These are phyloP conservation scores for Eudemis profundana DNA, from an alignment of 2,888 invertebrate species.

Conservation along the genomic window DNA sequence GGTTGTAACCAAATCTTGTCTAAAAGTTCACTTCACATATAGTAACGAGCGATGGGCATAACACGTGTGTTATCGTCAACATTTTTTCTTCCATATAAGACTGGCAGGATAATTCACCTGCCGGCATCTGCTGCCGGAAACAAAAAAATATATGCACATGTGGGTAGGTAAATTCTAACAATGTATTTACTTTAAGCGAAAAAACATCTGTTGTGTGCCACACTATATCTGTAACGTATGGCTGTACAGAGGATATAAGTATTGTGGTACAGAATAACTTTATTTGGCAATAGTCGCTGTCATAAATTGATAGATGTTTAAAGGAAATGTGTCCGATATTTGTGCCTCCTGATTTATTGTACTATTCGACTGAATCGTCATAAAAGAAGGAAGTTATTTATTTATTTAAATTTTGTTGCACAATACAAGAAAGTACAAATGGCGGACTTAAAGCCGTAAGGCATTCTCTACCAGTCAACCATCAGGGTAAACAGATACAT, in stretches of 20 bases:
- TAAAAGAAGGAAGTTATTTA: background rate
- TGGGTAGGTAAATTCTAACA: conserved; percentile 16
- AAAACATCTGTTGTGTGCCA: conserved; percentile 10
- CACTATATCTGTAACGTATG: background rate
- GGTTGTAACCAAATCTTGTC: background rate
- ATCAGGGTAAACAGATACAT: too few species aligned
- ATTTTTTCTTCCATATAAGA: conserved; percentile 1
- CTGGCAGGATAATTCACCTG: conserved; percentile 17
- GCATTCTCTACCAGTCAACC: too few species aligned
- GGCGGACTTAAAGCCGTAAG: too few species aligned
- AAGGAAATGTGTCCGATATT: conserved; percentile 11
- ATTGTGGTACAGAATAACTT: background rate
- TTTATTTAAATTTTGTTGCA: too few species aligned
- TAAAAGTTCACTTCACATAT: conserved; percentile 7
- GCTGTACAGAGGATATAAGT: background rate
- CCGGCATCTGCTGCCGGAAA: conserved; percentile 26
- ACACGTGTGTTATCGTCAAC: conserved; percentile 3
- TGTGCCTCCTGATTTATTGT: conserved; percentile 19
- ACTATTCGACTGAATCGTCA: background rate
- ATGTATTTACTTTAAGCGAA: conserved; percentile 9
- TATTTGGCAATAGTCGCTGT: conserved; percentile 11
- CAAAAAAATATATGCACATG: conserved; percentile 37
- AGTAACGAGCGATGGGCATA: background rate
- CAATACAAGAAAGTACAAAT: too few species aligned
- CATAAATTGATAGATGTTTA: conserved; percentile 6